Evolutionary conservation across 2,113 vertebrate genomes (phyloP), one percentile per base, ranked within the genome.

Genomic region (Crocuta crocuta): DNA sequence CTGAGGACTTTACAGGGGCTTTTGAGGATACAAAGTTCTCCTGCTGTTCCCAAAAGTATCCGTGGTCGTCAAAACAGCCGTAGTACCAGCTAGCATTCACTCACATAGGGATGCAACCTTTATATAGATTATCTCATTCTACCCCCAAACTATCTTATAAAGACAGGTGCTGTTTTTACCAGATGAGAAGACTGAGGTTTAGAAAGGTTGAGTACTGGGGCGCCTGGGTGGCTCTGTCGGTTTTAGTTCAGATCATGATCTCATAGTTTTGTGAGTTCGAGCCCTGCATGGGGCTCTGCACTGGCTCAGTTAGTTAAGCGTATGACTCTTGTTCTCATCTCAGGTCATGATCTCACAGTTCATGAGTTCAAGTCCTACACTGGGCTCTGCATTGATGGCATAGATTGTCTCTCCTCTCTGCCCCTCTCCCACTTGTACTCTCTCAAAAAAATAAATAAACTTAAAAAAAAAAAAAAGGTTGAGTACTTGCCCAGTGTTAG

Each of bases 141-240:
- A 55, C 15, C 31, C 16, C 35, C 89, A 83, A 33, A 50, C 45
- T 35, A 74, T 43, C 48, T 66, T 73, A 21, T 33, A 48, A n/a
- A 12, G 24, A 10, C 50, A 66, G 73, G 15, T 55, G 12, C 33
- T 82, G 13, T 55, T 95, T 92, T 70, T 50, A 16, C 35, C 84
- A 90, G 53, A 55, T 58, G 26, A 96, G 91, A 94, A 87, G 81
- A 89, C 93, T 43, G 55, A 94, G 55, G 23, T 58, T 80, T 80
- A 70, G 26, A 80, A 68, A 66, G 5, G 33, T 3, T n/a, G 53
- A 50, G 19, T 21, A 17, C 45, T 35, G 58, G 58, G 58, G 2
- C 8, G 5, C 58, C 21, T 23, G 21, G 58, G 58, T 61, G 21
- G 58, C 58, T 61, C 21, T 23, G 58, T 61, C 58, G 0, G 58